phyloP scores from a whole-genome alignment of 2,888 invertebrate species.

The Nezara viridula region DNA sequence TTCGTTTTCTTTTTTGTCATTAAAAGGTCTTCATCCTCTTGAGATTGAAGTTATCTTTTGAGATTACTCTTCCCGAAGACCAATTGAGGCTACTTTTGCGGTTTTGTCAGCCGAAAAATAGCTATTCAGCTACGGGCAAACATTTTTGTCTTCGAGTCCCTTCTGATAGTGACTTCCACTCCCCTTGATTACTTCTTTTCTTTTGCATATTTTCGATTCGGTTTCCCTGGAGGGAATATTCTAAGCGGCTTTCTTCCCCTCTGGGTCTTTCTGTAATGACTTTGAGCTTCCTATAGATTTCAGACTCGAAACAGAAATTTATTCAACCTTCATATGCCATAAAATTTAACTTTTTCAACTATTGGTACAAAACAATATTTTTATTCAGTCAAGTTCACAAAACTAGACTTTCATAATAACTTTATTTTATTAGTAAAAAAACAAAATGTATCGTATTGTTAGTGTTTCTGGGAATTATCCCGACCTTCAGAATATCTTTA shows the following conservation, averaged over 20 bases:
- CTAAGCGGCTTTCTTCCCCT: slow-evolving; percentile 19
- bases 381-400: no score
- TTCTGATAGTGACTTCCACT: not conserved
- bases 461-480: no score
- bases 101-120: slow-evolving; percentile 21
- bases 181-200: slow-evolving; percentile 31
- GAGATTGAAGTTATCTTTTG: not conserved
- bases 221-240: not conserved
- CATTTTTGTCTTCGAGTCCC: not conserved
- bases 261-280: not conserved
- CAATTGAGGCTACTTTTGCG: slow-evolving; percentile 7
- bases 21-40: not conserved
- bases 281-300: not conserved
- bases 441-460: no score
- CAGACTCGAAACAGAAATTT: not conserved
- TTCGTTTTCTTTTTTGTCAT: not conserved
- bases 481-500: no score
- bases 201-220: slow-evolving; percentile 20
- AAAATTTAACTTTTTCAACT: not conserved
- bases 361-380: no score
- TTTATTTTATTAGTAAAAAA: no score
- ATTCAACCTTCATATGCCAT: not conserved
- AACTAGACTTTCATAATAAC: no score
- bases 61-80: not conserved
- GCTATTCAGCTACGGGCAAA: not conserved